A percentile compares a stretch with the other conserved stretches of the same genome.
phyloP scores from a whole-genome alignment of 2,797 vertebrate genomes.

The Novumbra hubbsi region DNA sequence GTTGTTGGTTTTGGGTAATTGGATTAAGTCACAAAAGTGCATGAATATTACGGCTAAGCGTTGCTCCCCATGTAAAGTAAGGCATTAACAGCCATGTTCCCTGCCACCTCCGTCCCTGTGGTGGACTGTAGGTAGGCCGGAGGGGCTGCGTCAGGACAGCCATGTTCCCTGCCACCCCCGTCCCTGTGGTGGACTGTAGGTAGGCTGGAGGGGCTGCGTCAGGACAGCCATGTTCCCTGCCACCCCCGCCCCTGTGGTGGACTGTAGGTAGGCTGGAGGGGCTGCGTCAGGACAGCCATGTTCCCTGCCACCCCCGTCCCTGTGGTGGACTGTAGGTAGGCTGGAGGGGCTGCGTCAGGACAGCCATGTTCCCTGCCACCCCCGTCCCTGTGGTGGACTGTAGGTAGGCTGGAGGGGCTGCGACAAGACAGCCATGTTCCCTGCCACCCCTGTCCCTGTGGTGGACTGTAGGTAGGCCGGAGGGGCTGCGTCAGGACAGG shows the following conservation, averaged over 20 bases:
- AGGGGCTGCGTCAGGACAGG: constrained; percentile 46
- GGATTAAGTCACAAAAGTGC: constrained; percentile 11
- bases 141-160: constrained; percentile 44
- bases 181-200: constrained; percentile 10
- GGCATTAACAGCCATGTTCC: constrained; percentile 8
- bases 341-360: constrained; percentile 31
- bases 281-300: constrained; percentile 49
- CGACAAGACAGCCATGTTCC: constrained; percentile 25
- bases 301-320: constrained; percentile 9
- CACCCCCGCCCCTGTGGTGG: constrained; percentile 5
- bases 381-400: constrained; percentile 1
- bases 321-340: constrained; percentile 27
- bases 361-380: constrained; percentile 34
- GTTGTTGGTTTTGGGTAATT: neutral
- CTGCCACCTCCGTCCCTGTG: constrained; percentile 6
- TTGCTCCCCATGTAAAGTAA: neutral
- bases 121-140: constrained; percentile 25
- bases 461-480: constrained; percentile 25
- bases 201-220: constrained; percentile 32
- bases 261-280: constrained; percentile 26
- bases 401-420: constrained; percentile 33
- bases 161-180: constrained; percentile 3
- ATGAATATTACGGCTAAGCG: constrained; percentile 16
- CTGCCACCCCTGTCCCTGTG: constrained; percentile 7
- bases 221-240: constrained; percentile 47